Evolutionary conservation across 2,888 invertebrate genomes (phyloP), one percentile per base, ranked within the genome.

Genomic region (Ophion slaviceki): DNA sequence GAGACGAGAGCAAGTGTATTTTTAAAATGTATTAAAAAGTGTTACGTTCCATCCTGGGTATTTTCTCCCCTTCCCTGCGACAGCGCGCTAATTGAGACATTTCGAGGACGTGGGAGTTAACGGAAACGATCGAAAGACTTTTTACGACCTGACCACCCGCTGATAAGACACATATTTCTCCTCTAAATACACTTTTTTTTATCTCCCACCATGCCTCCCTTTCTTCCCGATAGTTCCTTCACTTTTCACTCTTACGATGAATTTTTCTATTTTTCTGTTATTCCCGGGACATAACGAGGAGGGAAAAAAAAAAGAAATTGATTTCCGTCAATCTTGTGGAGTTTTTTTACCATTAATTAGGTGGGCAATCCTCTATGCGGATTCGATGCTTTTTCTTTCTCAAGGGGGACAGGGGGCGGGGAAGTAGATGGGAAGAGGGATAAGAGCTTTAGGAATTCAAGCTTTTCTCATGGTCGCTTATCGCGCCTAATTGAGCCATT

Each of bases 401-500:
- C 68, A 47, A 70, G 47, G 45, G 45, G 4, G 6, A 14, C 11
- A 32, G 32, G 32, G 14, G 64, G 24, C 28, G 10, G 32, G 2
- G 5, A 32, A 64, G 10, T 2, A 53, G 17, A 14, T 53, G 53
- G 17, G 64, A 32, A 32, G 14, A 17, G 40, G 72, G 28, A 66
- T 14, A 7, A 78, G 59, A 61, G 32, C 11, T 40, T 64, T n/a
- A 67, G 61, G 66, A 64, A 45, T 59, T 36, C 7, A 53, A 45
- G 20, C 10, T 59, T 74, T 74, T 8, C 62, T 68, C 47, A 36
- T 70, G 67, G 59, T 66, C 72, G 0, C 62, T 77, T 75, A 20
- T 85, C 59, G 24, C 47, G 20, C 61, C 78, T 85, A 85, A 85
- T 82, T 85, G 85, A 85, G 82, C 24, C 79, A 79, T 85, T 74